Base-by-base conservation (phyloP, 30 jellyfish, hydroid and myxozoan genomes). In the Aurelia sp. region DNA sequence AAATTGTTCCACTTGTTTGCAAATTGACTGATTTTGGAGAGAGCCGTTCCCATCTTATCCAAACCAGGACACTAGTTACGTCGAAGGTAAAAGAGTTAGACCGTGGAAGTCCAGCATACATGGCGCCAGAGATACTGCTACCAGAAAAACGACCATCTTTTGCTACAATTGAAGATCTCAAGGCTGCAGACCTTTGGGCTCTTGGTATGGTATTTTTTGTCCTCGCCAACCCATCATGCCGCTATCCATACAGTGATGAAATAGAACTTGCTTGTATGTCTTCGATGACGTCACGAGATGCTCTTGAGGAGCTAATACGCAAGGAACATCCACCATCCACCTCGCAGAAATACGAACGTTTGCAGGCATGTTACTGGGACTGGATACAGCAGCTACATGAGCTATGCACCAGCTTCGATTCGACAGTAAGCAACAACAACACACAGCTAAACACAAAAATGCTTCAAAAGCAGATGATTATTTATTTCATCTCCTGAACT, bases 1-100 rank as follows among this genome's bases (percentile, higher is more conserved):
- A 67, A 38, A 19, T 61, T 61, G 38, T 17, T 20, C 67, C 83
- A 13, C 21, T 72, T 18, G 52, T 50, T 17, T 51, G 76, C 24
- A 75, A 75, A 38, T 61, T 75, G 57, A 57, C 87, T 50, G 83
- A 72, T 41, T 72, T 72, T 41, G 83, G 83, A 31, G 83, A 72
- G 38, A 72, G 83, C 18, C 24, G 83, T 9, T 38, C 83, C 8
- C 9, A 40, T 17, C 62, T 31, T 31, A 48, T 72, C 22, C 64
- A 48, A 9, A 72, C 83, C 15, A 18, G 35, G 38, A 72, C 67
- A 20, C 4, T 48, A 18, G n/a, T 24, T 17, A 4, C 41, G 20
- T 31, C 71, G 15, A 72, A 24, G 33, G 35, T 27, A 19, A 72
- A 24, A 13, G 35, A 72, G 7, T 10, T 72, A 17, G 55, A 41